phyloP scores from a whole-genome alignment of 2,113 vertebrate genomes.

The Megalops atlanticus region DNA sequence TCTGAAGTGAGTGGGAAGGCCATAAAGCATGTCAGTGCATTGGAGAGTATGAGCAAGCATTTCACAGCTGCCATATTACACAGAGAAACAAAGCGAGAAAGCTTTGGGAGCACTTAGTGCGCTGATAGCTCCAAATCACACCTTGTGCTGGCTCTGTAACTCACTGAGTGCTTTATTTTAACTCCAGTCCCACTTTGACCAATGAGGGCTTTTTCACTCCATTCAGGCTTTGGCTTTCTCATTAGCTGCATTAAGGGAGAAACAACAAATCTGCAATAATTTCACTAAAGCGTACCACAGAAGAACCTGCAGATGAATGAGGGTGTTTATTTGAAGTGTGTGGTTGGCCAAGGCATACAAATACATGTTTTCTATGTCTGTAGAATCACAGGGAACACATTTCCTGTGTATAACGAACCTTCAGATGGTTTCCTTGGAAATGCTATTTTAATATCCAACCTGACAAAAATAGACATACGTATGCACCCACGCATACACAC shows the following conservation, averaged over 20 bases:
- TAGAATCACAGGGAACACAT: background rate
- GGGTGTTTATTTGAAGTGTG: background rate
- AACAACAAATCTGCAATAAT: background rate
- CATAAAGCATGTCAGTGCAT: background rate
- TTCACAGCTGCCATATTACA: background rate
- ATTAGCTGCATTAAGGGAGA: background rate
- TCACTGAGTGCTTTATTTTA: background rate
- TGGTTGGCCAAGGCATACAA: background rate
- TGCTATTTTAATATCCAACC: background rate
- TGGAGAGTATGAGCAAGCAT: constrained; percentile 4
- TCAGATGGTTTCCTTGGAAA: background rate
- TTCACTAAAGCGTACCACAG: background rate
- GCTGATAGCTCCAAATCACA: background rate
- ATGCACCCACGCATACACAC: too few relatives aligned
- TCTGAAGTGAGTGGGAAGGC: background rate
- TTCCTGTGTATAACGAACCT: background rate
- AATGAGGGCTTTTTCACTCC: too few relatives aligned
- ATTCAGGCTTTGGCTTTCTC: too few relatives aligned
- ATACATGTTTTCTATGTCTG: background rate
- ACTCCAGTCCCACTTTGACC: too few relatives aligned
- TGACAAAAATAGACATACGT: too few relatives aligned
- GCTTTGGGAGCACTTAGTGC: background rate
- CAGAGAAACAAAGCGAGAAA: background rate
- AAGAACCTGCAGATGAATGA: background rate
- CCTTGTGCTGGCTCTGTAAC: background rate